Percentiles rank a stretch among this genome's conserved stretches.
These are phyloP conservation scores for Sprattus sprattus DNA, from an alignment of 2,113 vertebrate genomes.

Conservation along the genomic window DNA sequence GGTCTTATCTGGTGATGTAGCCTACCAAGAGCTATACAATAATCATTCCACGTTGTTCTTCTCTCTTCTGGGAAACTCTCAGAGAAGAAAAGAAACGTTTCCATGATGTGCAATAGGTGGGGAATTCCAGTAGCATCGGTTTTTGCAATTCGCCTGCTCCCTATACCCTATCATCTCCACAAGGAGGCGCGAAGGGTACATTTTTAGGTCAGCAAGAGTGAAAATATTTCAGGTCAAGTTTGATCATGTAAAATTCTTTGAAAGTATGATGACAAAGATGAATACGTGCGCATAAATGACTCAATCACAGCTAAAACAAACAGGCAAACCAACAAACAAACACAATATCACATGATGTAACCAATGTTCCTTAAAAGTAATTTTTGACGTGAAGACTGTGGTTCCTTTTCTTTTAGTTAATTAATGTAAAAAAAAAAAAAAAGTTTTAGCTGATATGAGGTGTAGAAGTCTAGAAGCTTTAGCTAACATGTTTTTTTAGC, in stretches of 20 bases:
- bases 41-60: too few species aligned
- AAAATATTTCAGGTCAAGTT: constrained; percentile 45
- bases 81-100: too few species aligned
- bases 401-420: background rate
- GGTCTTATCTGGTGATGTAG: background rate
- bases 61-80: too few species aligned
- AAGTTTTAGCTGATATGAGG: background rate
- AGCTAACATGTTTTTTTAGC: background rate
- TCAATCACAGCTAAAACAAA: background rate
- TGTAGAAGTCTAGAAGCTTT: background rate
- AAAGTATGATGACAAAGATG: background rate
- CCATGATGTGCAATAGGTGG: background rate
- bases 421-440: background rate
- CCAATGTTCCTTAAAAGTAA: too few species aligned
- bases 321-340: background rate
- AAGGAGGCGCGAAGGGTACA: constrained; percentile 33
- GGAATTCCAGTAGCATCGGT: background rate
- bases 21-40: too few species aligned
- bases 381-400: too few species aligned
- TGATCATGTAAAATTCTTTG: constrained; percentile 28
- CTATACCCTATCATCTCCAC: constrained; percentile 22
- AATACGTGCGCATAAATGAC: background rate
- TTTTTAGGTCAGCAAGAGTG: background rate
- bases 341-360: background rate
- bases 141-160: background rate